phyloP scores from a whole-genome alignment of 2,888 invertebrate genomes.

The Drosophila demipolita region DNA sequence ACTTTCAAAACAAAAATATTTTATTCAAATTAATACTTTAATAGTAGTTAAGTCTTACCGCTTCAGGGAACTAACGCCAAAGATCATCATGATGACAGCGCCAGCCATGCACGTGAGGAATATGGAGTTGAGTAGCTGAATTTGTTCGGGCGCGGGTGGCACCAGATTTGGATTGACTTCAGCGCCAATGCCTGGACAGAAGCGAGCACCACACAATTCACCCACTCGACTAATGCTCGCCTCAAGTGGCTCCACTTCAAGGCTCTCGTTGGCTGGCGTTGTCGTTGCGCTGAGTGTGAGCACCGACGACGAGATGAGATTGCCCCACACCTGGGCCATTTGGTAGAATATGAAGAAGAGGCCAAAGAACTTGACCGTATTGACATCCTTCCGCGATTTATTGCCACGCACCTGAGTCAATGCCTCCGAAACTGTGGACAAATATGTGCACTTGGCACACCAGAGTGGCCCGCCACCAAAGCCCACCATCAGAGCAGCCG shows the following conservation, averaged over 20 bases:
- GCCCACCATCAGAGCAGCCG: slow-evolving; percentile 86
- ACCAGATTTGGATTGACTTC: slow-evolving; percentile 89
- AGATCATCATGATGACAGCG: slow-evolving; percentile 90
- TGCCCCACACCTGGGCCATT: slow-evolving; percentile 98
- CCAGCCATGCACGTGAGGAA: slow-evolving; percentile 92
- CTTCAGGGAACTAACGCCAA: slow-evolving; percentile 92
- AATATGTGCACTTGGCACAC: slow-evolving; percentile 98
- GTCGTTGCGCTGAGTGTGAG: slow-evolving; percentile 64
- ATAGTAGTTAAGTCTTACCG: slow-evolving; percentile 86
- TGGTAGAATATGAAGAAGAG: slow-evolving; percentile 98
- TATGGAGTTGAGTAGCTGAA: slow-evolving; percentile 92
- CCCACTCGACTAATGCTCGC: slow-evolving; percentile 83
- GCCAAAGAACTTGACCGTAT: slow-evolving; percentile 96
- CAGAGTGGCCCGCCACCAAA: slow-evolving; percentile 96
- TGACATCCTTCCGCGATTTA: slow-evolving; percentile 88
- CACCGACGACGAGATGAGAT: slow-evolving; percentile 93
- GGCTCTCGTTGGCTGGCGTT: slow-evolving; percentile 50
- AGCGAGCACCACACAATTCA: slow-evolving; percentile 90
- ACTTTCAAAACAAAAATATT: background rate
- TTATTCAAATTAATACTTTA: background rate
- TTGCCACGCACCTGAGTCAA: slow-evolving; percentile 89
- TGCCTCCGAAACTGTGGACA: slow-evolving; percentile 93
- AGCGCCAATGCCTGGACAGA: slow-evolving; percentile 88
- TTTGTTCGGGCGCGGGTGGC: slow-evolving; percentile 90
- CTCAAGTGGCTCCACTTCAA: slow-evolving; percentile 52